Percentiles rank a stretch among this genome's conserved stretches.
These are phyloP conservation scores for Volucella inanis DNA, from an alignment of 2,888 invertebrate genomes.

Conservation along the genomic window DNA sequence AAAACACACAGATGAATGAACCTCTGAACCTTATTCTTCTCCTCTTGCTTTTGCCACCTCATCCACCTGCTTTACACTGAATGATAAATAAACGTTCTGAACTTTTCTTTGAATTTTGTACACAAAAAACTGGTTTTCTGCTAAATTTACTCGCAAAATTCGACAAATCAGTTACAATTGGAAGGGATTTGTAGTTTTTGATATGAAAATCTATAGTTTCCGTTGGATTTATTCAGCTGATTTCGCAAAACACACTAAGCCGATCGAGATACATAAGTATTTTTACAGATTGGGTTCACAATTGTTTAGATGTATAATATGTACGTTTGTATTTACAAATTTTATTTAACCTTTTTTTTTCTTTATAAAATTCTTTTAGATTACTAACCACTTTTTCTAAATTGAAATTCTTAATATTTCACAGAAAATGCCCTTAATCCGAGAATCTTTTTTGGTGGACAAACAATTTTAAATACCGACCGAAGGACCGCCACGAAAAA, in stretches of 20 bases:
- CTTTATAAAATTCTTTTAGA: not conserved
- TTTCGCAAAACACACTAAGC: not conserved
- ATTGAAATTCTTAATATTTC: slow-evolving; percentile 7
- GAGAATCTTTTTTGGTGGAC: slow-evolving; percentile 25
- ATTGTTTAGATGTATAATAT: not conserved
- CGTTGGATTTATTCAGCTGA: slow-evolving; percentile 34
- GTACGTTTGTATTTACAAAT: not conserved
- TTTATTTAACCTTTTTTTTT: slow-evolving; percentile 13
- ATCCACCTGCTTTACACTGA: slow-evolving; percentile 38
- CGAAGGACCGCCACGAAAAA: slow-evolving; percentile 14
- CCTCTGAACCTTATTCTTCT: slow-evolving; percentile 54
- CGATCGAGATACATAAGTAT: not conserved
- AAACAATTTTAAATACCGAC: slow-evolving; percentile 17
- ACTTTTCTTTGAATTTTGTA: slow-evolving; percentile 46
- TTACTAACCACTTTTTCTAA: slow-evolving; percentile 17
- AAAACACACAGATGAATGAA: slow-evolving; percentile 58
- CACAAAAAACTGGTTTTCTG: slow-evolving; percentile 65
- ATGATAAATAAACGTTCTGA: slow-evolving; percentile 37
- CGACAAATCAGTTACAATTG: slow-evolving; percentile 17
- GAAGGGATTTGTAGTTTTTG: not conserved
- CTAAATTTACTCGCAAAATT: slow-evolving; percentile 47
- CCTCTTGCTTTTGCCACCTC: slow-evolving; percentile 6
- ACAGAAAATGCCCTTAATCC: slow-evolving; percentile 4
- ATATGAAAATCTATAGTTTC: slow-evolving; percentile 3
- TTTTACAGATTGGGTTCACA: not conserved